Base-by-base conservation (phyloP, 2,888 invertebrate genomes). In the Hecatera dysodea region DNA sequence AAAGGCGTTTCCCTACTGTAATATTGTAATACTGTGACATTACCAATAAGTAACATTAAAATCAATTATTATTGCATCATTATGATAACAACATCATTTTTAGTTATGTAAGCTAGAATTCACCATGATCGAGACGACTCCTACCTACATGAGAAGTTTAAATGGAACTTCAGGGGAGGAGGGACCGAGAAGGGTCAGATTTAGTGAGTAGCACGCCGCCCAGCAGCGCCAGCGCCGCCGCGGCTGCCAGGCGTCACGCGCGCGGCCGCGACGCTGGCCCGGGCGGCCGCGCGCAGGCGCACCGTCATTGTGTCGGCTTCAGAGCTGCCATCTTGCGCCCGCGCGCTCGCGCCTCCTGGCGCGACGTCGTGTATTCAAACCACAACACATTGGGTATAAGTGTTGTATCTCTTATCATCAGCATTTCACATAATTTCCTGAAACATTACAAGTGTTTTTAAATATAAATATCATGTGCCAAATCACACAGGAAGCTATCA, bases 301-400 rank as follows among this genome's bases (percentile, higher is more conserved):
- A 96, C 93, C 97, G 97, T 98, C 97, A 98, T 97, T 98, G 98
- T 17, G 97, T 97, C 79, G 96, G 95, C 94, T 98, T 98, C 96
- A 98, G 97, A 50, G 98, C 98, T 61, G 98, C 98, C 89, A 98
- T 95, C 93, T 98, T 98, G 80, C 98, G 96, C 62, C 98, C 97
- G 79, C 98, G 97, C 12, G 98, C 97, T 81, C 98, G 97, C 44
- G 98, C 97, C 91, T 99, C 99, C 87, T 98, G 97, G 80, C 98
- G 96, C 67, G 98, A 97, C 81, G 98, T 98, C 36, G 98, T 98
- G 92, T 99, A 99, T 92, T 99, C 99, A 91, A 99, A 99, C 98
- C 98, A 99, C 82, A 99, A 92, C 24, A 99, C 98, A 92, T 99
- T 99, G 36, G 99, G 99, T 91, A 99, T 99, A 71, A 98, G 94